A percentile compares a stretch with the other conserved stretches of the same genome.
Evolutionary conservation across 2,113 vertebrate species (phyloP).

Genomic region (Strix aluco): DNA sequence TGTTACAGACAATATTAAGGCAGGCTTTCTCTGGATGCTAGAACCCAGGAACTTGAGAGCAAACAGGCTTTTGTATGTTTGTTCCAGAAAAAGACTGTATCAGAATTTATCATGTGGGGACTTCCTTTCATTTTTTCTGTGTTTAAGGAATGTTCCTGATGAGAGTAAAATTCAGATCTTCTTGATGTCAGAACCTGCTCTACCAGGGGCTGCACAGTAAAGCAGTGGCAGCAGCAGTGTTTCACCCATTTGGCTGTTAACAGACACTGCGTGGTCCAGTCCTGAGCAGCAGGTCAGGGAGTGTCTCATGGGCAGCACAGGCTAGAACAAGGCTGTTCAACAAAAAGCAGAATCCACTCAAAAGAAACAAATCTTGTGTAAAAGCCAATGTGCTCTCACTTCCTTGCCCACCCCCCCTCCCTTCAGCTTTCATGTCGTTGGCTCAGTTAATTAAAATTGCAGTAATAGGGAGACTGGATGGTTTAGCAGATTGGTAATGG

Average conservation of each 20-base stretch:
- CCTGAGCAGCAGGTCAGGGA: background rate
- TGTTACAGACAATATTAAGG: fast-evolving
- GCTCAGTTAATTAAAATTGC: conserved; percentile 70
- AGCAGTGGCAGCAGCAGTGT: background rate
- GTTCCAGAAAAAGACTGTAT: background rate
- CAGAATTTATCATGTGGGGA: background rate
- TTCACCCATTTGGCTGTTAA: background rate
- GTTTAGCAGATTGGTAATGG: conserved; percentile 62
- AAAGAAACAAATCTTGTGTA: conserved; percentile 47
- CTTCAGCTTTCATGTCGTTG: conserved; percentile 61
- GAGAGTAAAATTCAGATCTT: background rate
- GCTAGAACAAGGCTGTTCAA: background rate
- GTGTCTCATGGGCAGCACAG: background rate
- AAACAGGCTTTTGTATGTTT: background rate
- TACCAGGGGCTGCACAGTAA: background rate
- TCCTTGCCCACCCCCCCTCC: background rate
- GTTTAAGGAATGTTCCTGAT: background rate
- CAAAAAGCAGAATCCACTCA: conserved; percentile 11
- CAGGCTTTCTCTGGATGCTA: background rate
- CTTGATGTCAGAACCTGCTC: background rate
- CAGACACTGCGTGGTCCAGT: fast-evolving
- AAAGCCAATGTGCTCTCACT: conserved; percentile 51
- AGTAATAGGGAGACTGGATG: conserved; percentile 52
- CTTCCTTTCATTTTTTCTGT: background rate
- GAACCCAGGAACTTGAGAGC: background rate